Evolutionary conservation across 1,140 invertebrate species (phyloP), one percentile per base, ranked within the genome.

Genomic region (Parapsyche elsis): DNA sequence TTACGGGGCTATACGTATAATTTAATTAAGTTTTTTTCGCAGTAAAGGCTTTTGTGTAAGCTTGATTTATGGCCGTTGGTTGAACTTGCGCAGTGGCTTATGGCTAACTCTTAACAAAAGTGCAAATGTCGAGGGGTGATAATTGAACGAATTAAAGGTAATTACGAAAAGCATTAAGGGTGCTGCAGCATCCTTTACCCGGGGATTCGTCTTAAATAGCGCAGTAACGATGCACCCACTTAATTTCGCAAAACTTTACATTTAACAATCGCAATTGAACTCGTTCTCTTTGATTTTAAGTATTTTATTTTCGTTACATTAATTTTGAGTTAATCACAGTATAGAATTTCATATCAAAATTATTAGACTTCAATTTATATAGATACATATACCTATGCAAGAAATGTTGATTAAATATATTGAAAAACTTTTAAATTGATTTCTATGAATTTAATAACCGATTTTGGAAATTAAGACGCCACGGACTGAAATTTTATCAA

Each of bases 61-160:
- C 30, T 38, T 38, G 30, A 38, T 38, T 38, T 38, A 38, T 38
- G 30, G 7, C 7, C 30, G 30, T 38, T 7, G 30, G 49, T 53
- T 53, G 16, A 53, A 53, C 16, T 14, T 53, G 49, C 49, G 12
- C 49, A 10, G 10, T 53, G 49, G 16, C 49, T 16, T 53, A 5
- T 46, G 45, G 12, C 16, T 53, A 53, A 53, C 16, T 53, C 49
- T 12, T 14, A 73, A 79, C 78, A 53, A 79, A 79, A 73, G 78
- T 79, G 78, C 14, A 71, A 79, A 79, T 38, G 16, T 79, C 53
- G 78, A 71, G 9, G 45, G 45, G 70, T 21, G 78, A 79, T 79
- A 79, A 71, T 79, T 71, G 70, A 49, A 24, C 24, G 26, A 79
- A 71, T 79, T 79, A 71, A 53, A 71, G 45, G 78, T 46, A 71